Evolutionary conservation across 2,888 invertebrate genomes (phyloP).

Genomic region (Oligia fasciuncula): DNA sequence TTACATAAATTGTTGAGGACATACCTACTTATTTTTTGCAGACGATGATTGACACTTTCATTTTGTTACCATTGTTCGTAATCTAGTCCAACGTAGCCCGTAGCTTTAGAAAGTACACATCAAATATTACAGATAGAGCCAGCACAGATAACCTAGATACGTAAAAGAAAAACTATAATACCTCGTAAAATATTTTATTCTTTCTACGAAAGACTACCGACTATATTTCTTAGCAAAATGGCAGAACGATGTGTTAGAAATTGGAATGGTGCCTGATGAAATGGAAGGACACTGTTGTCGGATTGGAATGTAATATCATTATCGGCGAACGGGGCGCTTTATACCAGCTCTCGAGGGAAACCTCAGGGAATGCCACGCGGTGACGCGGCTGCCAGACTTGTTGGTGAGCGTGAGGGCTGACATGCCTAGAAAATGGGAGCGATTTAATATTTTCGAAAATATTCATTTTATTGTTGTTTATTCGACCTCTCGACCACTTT

Average conservation of each 20-base stretch:
- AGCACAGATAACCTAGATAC: not conserved
- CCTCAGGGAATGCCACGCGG: constrained; percentile 2
- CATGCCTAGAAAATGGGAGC: not conserved
- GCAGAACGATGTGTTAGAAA: not conserved
- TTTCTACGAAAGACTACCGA: too few species aligned
- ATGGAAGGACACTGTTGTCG: not conserved
- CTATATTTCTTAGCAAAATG: not conserved
- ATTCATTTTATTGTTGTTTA: not conserved
- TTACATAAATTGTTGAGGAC: constrained; percentile 1
- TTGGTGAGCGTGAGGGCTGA: not conserved
- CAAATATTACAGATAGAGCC: not conserved
- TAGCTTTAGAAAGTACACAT: constrained; percentile 41
- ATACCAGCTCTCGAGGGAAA: constrained; percentile 14
- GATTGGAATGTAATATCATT: constrained; percentile 3
- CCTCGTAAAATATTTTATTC: not conserved
- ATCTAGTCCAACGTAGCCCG: constrained; percentile 30
- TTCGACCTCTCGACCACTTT: not conserved
- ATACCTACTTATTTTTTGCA: constrained; percentile 18
- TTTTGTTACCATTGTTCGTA: not conserved
- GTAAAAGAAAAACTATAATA: not conserved
- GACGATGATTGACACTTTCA: not conserved
- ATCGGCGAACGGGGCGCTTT: not conserved
- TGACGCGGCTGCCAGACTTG: not conserved
- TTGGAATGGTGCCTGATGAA: constrained; percentile 23
- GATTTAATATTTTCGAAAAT: not conserved